These are phyloP conservation scores for Drosophila novamexicana DNA, from an alignment of 1,140 invertebrate species.

Conservation along the genomic window DNA sequence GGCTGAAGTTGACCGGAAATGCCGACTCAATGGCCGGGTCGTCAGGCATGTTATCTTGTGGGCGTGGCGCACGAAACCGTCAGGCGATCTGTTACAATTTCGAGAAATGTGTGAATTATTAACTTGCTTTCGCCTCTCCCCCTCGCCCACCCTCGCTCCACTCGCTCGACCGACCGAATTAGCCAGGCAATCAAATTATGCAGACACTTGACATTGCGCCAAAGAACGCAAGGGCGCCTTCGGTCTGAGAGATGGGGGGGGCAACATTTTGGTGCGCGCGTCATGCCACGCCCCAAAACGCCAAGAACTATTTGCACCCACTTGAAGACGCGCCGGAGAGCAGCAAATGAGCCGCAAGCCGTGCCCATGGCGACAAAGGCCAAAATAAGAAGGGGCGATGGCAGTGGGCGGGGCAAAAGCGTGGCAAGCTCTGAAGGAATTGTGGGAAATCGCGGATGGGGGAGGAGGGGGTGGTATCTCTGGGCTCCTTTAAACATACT, in stretches of 20 bases:
- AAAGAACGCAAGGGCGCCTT: not conserved
- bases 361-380: slow-evolving; percentile 39
- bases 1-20: slow-evolving; percentile 30
- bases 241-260: not conserved
- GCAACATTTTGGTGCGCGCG: slow-evolving; percentile 12
- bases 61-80: slow-evolving; percentile 28
- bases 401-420: too few species aligned
- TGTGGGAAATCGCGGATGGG: not conserved
- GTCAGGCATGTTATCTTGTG: slow-evolving; percentile 23
- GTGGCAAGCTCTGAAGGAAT: not conserved
- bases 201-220: slow-evolving; percentile 44
- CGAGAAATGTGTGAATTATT: slow-evolving; percentile 52
- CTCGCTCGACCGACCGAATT: slow-evolving; percentile 28
- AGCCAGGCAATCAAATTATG: slow-evolving; percentile 54
- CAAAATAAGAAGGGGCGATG: slow-evolving; percentile 2
- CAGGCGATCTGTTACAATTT: slow-evolving; percentile 34
- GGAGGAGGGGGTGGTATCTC: not conserved
- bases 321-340: slow-evolving; percentile 35
- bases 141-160: too few species aligned
- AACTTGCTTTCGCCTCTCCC: slow-evolving; percentile 16
- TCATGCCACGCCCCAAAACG: slow-evolving; percentile 13
- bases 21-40: slow-evolving; percentile 10
- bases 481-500: slow-evolving; percentile 19
- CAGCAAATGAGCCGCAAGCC: slow-evolving; percentile 52
- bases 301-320: slow-evolving; percentile 49